These are phyloP conservation scores for Alcis repandata DNA, from an alignment of 2,888 invertebrate genomes.

Conservation along the genomic window DNA sequence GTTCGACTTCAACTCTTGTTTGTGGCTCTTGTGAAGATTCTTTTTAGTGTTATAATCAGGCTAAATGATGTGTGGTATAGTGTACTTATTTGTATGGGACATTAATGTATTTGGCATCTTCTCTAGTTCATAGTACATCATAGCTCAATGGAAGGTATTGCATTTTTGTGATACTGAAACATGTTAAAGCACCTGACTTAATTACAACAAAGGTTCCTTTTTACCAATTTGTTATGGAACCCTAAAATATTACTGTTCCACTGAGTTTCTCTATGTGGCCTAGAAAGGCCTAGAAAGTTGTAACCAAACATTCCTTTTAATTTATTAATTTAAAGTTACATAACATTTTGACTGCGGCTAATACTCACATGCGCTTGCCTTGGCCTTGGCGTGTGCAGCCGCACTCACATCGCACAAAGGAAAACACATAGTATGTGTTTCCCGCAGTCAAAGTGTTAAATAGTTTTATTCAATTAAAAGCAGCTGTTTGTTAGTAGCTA, in stretches of 20 bases:
- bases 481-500: not conserved
- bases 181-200: slow-evolving; percentile 11
- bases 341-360: no score
- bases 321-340: slow-evolving; percentile 4
- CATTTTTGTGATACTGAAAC: slow-evolving; percentile 34
- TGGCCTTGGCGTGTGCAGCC: no score
- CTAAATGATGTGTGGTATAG: no score
- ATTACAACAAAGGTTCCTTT: not conserved
- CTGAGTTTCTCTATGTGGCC: not conserved
- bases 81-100: no score
- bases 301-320: slow-evolving; percentile 38
- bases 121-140: not conserved
- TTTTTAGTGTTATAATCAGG: no score
- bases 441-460: no score
- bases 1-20: no score
- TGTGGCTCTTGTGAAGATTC: no score
- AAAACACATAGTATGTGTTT: no score
- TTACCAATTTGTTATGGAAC: no score
- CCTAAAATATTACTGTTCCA: not conserved
- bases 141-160: slow-evolving; percentile 3
- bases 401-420: no score
- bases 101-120: not conserved
- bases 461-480: not conserved
- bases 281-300: slow-evolving; percentile 16
- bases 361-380: no score